phyloP scores from a whole-genome alignment of 2,888 invertebrate genomes.

The Lysandra bellargus region DNA sequence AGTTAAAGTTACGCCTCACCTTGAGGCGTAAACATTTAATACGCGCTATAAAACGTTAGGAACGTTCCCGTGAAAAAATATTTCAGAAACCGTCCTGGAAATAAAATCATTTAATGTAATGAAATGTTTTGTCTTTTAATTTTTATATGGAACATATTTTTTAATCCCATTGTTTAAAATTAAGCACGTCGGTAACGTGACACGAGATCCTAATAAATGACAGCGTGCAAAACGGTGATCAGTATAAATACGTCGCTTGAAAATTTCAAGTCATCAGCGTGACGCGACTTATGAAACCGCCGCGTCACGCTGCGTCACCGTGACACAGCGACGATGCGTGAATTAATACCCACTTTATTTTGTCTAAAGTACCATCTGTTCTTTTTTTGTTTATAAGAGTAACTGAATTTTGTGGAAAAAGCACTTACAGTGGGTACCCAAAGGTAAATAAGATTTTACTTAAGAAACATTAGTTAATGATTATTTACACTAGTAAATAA shows the following conservation, averaged over 20 bases:
- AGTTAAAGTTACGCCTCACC: conserved; percentile 18
- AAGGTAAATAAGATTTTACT: background rate
- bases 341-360: conserved; percentile 35
- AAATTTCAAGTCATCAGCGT: conserved; percentile 56
- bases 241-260: conserved; percentile 53
- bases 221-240: conserved; percentile 32
- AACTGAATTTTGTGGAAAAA: conserved; percentile 1
- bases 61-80: background rate
- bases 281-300: conserved; percentile 58
- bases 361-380: conserved; percentile 31
- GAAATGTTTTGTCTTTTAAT: background rate
- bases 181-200: conserved; percentile 11
- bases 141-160: background rate
- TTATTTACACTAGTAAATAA: no score
- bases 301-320: conserved; percentile 53
- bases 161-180: conserved; percentile 6
- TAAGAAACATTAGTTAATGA: no score
- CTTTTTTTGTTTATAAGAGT: conserved; percentile 11
- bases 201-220: conserved; percentile 29
- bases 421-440: background rate
- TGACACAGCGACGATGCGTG: conserved; percentile 50
- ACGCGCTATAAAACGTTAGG: background rate
- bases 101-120: background rate
- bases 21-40: conserved; percentile 15
- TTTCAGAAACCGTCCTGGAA: background rate